phyloP scores from a whole-genome alignment of 2,113 vertebrate species.

The Nansenia antarctica region DNA sequence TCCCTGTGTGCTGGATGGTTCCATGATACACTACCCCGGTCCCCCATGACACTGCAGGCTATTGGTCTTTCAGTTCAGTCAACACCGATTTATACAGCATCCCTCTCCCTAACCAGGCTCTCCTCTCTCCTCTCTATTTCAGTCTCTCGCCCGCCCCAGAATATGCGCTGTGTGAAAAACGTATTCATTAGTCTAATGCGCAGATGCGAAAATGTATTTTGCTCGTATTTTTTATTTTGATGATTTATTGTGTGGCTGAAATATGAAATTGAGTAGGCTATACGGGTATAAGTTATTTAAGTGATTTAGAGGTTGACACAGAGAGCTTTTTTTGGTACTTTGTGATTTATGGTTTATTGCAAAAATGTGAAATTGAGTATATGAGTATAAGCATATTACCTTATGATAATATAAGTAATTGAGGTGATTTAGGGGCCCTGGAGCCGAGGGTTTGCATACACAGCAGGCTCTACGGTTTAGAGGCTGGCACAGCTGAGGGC shows the following conservation, averaged over 20 bases:
- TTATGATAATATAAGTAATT: slow-evolving; percentile 79
- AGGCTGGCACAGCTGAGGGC: slow-evolving; percentile 33
- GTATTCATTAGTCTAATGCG: slow-evolving; percentile 77
- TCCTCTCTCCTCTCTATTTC: neutral
- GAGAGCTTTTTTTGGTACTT: slow-evolving; percentile 60
- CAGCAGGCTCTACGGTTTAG: slow-evolving; percentile 21
- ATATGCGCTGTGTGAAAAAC: slow-evolving; percentile 34
- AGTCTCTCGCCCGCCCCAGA: neutral
- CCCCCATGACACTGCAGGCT: neutral
- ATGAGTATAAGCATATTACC: slow-evolving; percentile 77
- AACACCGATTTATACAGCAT: slow-evolving; percentile 27
- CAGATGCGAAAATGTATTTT: slow-evolving; percentile 43
- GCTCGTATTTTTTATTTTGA: slow-evolving; percentile 54
- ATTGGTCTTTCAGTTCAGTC: slow-evolving; percentile 23
- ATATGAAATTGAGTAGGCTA: slow-evolving; percentile 75
- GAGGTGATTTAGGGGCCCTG: slow-evolving; percentile 69
- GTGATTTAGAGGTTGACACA: slow-evolving; percentile 74
- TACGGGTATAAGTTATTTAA: slow-evolving; percentile 73
- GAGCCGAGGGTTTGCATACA: slow-evolving; percentile 52
- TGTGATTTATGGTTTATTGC: slow-evolving; percentile 74
- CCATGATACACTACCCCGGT: no score
- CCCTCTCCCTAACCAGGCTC: slow-evolving; percentile 12
- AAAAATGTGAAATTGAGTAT: slow-evolving; percentile 75
- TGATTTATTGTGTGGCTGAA: slow-evolving; percentile 72
- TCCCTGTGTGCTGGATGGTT: neutral